A percentile compares a stretch with the other conserved stretches of the same genome.
These are phyloP conservation scores for Vespertilio murinus DNA, from an alignment of 2,797 vertebrate genomes.

Conservation along the genomic window DNA sequence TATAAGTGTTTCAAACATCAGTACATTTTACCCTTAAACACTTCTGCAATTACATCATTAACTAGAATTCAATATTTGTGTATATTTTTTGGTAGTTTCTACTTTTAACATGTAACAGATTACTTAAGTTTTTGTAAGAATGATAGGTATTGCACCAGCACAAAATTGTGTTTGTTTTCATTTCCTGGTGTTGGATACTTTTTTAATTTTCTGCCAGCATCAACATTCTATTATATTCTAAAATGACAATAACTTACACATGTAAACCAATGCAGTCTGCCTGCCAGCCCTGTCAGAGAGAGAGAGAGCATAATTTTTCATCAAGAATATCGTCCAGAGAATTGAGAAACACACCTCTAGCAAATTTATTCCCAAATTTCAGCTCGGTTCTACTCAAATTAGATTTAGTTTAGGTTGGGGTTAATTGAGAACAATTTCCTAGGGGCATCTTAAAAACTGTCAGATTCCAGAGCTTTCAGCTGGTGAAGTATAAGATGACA, in stretches of 20 bases:
- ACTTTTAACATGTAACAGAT: background rate
- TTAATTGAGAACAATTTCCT: conserved; percentile 51
- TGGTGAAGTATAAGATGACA: background rate
- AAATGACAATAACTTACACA: conserved; percentile 22
- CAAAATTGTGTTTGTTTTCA: conserved; percentile 23
- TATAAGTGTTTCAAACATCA: background rate
- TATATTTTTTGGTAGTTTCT: background rate
- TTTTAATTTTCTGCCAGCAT: background rate
- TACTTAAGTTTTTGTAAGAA: background rate
- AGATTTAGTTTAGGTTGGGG: conserved; percentile 45
- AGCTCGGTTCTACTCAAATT: conserved; percentile 21
- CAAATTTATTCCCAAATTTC: background rate
- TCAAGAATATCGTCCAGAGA: conserved; percentile 41
- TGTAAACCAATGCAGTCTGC: conserved; percentile 20
- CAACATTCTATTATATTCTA: background rate
- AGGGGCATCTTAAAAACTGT: conserved; percentile 22
- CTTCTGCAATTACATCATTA: background rate
- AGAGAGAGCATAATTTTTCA: conserved; percentile 47
- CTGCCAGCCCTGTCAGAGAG: conserved; percentile 22
- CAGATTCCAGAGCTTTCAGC: conserved; percentile 17
- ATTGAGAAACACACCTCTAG: background rate
- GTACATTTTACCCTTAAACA: background rate
- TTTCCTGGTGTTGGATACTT: conserved; percentile 1
- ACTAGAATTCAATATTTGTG: background rate
- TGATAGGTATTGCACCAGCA: background rate